These are phyloP conservation scores for Drosophila affinis DNA, from an alignment of 2,888 invertebrate genomes.

Conservation along the genomic window DNA sequence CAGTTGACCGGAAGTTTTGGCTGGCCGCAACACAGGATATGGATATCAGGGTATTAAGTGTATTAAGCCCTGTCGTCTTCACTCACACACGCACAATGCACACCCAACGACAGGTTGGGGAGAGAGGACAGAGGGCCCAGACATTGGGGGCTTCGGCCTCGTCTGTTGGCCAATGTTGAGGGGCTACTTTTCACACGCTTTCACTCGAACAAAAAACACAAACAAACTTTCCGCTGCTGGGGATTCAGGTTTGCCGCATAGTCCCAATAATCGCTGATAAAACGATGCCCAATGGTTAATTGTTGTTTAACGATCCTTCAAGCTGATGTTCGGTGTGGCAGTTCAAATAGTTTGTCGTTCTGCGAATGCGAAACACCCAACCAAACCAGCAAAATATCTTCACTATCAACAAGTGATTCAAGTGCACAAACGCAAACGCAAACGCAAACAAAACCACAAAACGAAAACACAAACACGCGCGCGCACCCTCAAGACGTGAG, in stretches of 20 bases:
- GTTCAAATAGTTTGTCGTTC: background rate
- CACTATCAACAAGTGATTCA: slow-evolving; percentile 17
- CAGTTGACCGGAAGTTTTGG: slow-evolving; percentile 56
- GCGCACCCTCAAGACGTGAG: slow-evolving; percentile 5
- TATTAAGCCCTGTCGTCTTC: slow-evolving; percentile 5
- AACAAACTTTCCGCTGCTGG: slow-evolving; percentile 42
- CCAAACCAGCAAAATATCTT: background rate
- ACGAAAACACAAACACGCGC: slow-evolving; percentile 9
- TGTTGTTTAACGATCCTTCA: background rate
- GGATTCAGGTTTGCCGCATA: slow-evolving; percentile 17
- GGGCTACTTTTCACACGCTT: slow-evolving; percentile 70
- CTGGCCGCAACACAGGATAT: slow-evolving; percentile 59
- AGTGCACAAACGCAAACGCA: slow-evolving; percentile 1
- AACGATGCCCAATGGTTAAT: background rate
- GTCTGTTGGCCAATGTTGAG: slow-evolving; percentile 46
- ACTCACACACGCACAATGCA: slow-evolving; percentile 1
- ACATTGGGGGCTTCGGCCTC: slow-evolving; percentile 44
- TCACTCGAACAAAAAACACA: slow-evolving; percentile 58
- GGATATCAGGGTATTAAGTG: slow-evolving; percentile 24
- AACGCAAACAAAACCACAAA: slow-evolving; percentile 11
- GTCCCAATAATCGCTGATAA: background rate
- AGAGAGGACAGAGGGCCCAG: slow-evolving; percentile 4
- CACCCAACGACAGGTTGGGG: slow-evolving; percentile 13
- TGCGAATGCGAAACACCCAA: background rate
- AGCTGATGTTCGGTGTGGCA: background rate